phyloP scores from a whole-genome alignment of 2,113 vertebrate species.

The Cebidichthys violaceus region DNA sequence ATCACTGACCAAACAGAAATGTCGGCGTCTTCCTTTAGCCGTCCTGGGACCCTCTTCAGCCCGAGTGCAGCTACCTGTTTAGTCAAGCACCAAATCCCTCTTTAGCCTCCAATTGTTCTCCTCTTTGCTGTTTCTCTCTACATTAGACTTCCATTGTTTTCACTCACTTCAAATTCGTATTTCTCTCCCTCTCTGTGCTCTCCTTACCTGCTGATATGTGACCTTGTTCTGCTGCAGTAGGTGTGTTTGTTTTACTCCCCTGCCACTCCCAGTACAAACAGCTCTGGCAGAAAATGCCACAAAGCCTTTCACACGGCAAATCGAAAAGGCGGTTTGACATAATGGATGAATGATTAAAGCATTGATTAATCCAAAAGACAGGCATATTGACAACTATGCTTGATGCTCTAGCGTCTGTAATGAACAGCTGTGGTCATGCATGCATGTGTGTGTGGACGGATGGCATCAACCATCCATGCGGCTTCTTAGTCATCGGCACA shows the following conservation, averaged over 20 bases:
- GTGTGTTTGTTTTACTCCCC: conserved; percentile 73
- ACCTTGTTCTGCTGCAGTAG: conserved; percentile 51
- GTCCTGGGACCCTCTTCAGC: conserved; percentile 26
- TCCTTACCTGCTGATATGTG: conserved; percentile 52
- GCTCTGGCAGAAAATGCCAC: conserved; percentile 14
- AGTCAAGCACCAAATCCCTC: conserved; percentile 19
- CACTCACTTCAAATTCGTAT: background rate
- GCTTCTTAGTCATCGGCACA: conserved; percentile 51
- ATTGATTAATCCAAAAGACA: background rate
- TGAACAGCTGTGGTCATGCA: conserved; percentile 9
- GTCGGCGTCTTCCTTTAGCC: background rate
- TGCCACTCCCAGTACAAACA: conserved; percentile 74
- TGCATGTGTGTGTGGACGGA: background rate
- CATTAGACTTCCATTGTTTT: conserved; percentile 28
- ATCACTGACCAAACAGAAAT: conserved; percentile 25
- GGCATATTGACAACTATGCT: background rate
- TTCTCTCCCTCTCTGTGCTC: conserved; percentile 3
- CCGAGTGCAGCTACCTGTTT: conserved; percentile 34
- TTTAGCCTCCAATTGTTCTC: conserved; percentile 22
- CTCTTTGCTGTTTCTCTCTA: conserved; percentile 1
- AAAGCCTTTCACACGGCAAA: background rate
- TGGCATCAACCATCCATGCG: conserved; percentile 26
- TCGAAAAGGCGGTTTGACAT: background rate
- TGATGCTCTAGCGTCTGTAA: background rate
- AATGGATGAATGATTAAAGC: background rate